Base-by-base conservation (phyloP, 2,113 vertebrate species). In the Hippocampus guttulatus region DNA sequence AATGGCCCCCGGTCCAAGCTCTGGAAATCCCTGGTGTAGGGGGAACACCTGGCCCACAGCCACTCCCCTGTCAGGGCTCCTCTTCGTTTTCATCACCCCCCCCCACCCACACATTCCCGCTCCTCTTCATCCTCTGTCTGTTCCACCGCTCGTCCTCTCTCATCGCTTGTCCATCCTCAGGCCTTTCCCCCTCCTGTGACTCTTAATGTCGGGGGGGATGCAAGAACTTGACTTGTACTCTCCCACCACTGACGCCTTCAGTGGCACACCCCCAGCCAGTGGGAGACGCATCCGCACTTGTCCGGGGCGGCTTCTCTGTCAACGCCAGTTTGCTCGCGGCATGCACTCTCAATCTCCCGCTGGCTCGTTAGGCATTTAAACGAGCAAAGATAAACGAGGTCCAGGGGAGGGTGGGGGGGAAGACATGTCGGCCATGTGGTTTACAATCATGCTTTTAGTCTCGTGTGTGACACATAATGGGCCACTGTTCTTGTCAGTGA, bases 11-110 rank as follows among this genome's bases (percentile, higher is more conserved):
- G 3, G 10, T 11, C 54, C n/a, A 25, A 10, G 14, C 14, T 60
- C 15, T 60, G 57, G 57, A 15, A 7, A 16, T 23, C 14, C 3
- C 11, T 14, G 76, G 70, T 82, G 78, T 58, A 84, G 75, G 73
- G 79, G 79, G 84, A 89, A 89, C 90, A 89, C 86, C 88, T 91
- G 90, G 90, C 70, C 72, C 61, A 21, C 76, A 71, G 38, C 66
- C 78, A 67, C 79, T 65, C 27, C 52, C 47, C 55, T 5, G 68
- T 12, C 47, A 49, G 21, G 60, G 47, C 33, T 64, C 64, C 27
- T 70, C 69, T 67, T 76, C 69, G 73, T 78, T 81, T 82, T 87
- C 71, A 84, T 85, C 79, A 74, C 69, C 74, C 65, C 2, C 70
- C 64, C 58, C 76, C 71, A 84, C 75, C 84, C 83, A 83, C 81